These are phyloP conservation scores for Sphaerodactylus townsendi DNA, from an alignment of 2,113 vertebrate genomes.

Conservation along the genomic window DNA sequence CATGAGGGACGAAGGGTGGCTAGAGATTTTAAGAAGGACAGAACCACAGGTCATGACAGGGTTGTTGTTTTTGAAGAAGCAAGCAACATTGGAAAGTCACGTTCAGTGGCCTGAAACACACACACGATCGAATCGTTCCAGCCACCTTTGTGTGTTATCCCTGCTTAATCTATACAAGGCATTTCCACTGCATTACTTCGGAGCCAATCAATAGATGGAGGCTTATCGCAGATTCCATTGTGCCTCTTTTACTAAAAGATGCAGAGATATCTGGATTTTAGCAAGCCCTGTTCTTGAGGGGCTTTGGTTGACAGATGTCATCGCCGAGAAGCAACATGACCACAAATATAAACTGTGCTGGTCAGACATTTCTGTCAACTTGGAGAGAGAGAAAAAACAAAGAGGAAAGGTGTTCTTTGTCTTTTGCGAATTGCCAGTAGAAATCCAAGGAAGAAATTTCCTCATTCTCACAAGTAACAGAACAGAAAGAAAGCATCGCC, in stretches of 20 bases:
- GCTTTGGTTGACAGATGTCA: slow-evolving; percentile 57
- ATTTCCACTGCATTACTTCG: slow-evolving; percentile 58
- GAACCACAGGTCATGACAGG: slow-evolving; percentile 37
- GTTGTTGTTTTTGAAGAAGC: neutral
- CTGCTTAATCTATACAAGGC: slow-evolving; percentile 65
- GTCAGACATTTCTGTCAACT: slow-evolving; percentile 52
- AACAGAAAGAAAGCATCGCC: slow-evolving; percentile 40
- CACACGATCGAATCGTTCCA: slow-evolving; percentile 50
- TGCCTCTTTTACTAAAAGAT: slow-evolving; percentile 41
- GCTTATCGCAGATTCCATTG: slow-evolving; percentile 21
- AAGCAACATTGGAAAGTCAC: slow-evolving; percentile 55
- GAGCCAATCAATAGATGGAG: slow-evolving; percentile 49
- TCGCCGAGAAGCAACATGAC: slow-evolving; percentile 52
- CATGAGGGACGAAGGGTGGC: slow-evolving; percentile 27
- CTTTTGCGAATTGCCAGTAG: slow-evolving; percentile 45
- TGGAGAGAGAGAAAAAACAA: slow-evolving; percentile 60
- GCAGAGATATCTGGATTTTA: slow-evolving; percentile 44
- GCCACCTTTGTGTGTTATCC: slow-evolving; percentile 50
- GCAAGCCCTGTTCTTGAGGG: slow-evolving; percentile 15
- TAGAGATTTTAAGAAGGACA: slow-evolving; percentile 54
- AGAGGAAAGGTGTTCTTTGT: neutral
- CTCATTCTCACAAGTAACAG: neutral
- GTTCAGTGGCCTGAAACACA: slow-evolving; percentile 58
- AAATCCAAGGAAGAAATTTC: slow-evolving; percentile 56
- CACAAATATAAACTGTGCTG: slow-evolving; percentile 57